phyloP scores from a whole-genome alignment of 2,888 invertebrate species.

The Microdon myrmicae region DNA sequence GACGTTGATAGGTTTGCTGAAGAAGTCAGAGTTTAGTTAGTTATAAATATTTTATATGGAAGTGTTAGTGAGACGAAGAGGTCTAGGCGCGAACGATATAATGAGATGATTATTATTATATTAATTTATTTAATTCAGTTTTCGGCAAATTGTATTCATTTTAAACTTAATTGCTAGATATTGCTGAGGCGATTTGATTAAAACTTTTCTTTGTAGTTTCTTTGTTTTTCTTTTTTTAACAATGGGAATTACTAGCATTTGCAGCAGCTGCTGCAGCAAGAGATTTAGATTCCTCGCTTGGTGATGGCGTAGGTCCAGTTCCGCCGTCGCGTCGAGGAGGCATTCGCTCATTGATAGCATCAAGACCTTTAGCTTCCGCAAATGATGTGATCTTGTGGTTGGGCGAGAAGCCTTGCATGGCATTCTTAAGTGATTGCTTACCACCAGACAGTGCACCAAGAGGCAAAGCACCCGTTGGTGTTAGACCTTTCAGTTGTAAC shows the following conservation, averaged over 20 bases:
- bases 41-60: too few relatives aligned
- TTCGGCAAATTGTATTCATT: too few relatives aligned
- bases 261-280: conserved; percentile 47
- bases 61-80: too few relatives aligned
- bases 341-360: conserved; percentile 99
- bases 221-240: too few relatives aligned
- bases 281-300: conserved; percentile 62
- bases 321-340: conserved; percentile 84
- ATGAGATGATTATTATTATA: too few relatives aligned
- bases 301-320: conserved; percentile 75
- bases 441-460: conserved; percentile 96
- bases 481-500: conserved; percentile 96
- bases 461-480: conserved; percentile 97
- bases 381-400: conserved; percentile 98
- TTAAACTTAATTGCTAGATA: too few relatives aligned
- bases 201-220: too few relatives aligned
- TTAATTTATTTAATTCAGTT: too few relatives aligned
- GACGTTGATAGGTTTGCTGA: too few relatives aligned
- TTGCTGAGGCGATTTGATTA: too few relatives aligned
- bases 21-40: too few relatives aligned
- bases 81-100: too few relatives aligned
- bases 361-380: conserved; percentile 98
- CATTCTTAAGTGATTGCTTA: conserved; percentile 94
- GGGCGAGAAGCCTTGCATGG: conserved; percentile 94
- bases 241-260: conserved; percentile 37